Base-by-base conservation (phyloP, 2,113 vertebrate species). In the Cynocephalus volans region DNA sequence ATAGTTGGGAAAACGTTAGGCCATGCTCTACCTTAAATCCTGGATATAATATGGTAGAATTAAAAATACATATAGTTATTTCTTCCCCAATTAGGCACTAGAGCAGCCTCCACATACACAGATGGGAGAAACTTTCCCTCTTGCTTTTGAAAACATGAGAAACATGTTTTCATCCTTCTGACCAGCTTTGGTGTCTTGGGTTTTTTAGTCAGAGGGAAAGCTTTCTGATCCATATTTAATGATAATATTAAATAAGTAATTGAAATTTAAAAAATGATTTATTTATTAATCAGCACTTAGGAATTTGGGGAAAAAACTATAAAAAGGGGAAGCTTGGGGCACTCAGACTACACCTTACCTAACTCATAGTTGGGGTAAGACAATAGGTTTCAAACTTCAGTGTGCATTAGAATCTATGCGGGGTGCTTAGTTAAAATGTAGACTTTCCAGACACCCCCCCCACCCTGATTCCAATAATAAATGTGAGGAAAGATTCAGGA, bases 301-400 rank as follows among this genome's bases (percentile, higher is more conserved):
- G 56, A 56, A 45, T 26, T 26, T 1, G 0, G 0, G 2, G 7
- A 5, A 1, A 13, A 24, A 28, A 19, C 48, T 4, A 19, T 31
- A 26, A 31, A 18, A 72, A 28, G 10, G n/a, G 11, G n/a, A 58
- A 50, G 0, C 12, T 75, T 13, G 62, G 45, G 26, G 28, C 23
- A 33, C 14, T 26, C 26, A 50, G 15, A 19, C 10, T 48, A 56
- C 77, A 72, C 5, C 10, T 86, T 19, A 54, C 14, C 4, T 45
- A 36, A 24, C 11, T 76, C 50, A 36, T 21, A 26, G 6, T 72
- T 58, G 17, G 13, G 18, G 36, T 65, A 72, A 88, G 21, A 26
- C n/a, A 79, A 21, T 52, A 48, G 15, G 8, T 64, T 28, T 75
- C n/a, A 64, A 60, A 58, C 26, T 6, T 36, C 33, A 62, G 17